phyloP scores from a whole-genome alignment of 37 sponge, comb jelly and placozoan species.

The Hexactinellida sp. region DNA sequence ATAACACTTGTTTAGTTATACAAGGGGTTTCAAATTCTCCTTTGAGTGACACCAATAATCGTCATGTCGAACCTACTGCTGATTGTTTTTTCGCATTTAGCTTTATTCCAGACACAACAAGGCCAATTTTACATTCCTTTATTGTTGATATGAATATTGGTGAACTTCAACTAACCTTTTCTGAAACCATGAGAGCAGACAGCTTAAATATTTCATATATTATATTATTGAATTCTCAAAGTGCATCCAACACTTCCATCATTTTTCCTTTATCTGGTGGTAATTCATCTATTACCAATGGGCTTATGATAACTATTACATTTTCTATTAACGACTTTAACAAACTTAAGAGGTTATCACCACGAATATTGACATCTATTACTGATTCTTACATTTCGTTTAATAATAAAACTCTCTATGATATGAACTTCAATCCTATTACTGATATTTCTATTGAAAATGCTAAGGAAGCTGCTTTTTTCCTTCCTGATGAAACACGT shows the following conservation, averaged over 20 bases:
- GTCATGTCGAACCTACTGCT: not conserved
- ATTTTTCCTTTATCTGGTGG: constrained; percentile 44
- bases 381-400: constrained; percentile 51
- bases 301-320: constrained; percentile 33
- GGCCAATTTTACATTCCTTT: constrained; percentile 37
- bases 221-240: constrained; percentile 30
- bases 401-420: constrained; percentile 44
- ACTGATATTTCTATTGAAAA: constrained; percentile 26
- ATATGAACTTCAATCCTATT: constrained; percentile 59
- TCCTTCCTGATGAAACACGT: constrained; percentile 35
- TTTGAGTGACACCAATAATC: not conserved
- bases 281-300: constrained; percentile 40
- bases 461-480: constrained; percentile 19
- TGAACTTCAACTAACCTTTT: constrained; percentile 39
- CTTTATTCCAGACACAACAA: constrained; percentile 52
- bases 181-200: constrained; percentile 69
- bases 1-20: constrained; percentile 56
- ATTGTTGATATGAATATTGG: constrained; percentile 54
- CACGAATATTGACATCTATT: constrained; percentile 43
- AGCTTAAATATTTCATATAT: constrained; percentile 45
- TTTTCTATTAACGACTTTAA: constrained; percentile 56
- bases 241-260: constrained; percentile 25
- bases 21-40: not conserved
- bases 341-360: constrained; percentile 66
- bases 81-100: constrained; percentile 25